Base-by-base conservation (phyloP, 2,797 vertebrate species). In the Takifugu rubripes region DNA sequence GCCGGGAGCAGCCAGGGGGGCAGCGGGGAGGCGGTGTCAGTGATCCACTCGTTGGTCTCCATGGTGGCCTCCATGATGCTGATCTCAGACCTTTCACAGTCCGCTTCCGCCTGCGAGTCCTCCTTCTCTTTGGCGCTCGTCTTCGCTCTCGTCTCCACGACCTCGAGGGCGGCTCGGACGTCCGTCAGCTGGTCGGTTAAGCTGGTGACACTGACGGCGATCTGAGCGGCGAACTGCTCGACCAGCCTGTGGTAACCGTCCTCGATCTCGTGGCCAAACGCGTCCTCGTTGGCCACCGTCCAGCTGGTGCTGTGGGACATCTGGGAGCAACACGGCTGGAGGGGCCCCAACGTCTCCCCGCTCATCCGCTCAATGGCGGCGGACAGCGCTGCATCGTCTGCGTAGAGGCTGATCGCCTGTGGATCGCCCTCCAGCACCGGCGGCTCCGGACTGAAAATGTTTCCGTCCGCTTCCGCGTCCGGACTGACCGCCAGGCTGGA, bases 61-160 rank as follows among this genome's bases (percentile, higher is more conserved):
- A 92, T 92, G 3, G 90, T 92, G 1, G 91, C 91, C 48, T 92
- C 92, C 90, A 90, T 92, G 26, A 91, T 92, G 59, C 81, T 92
- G 29, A 92, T 92, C 75, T 92, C 91, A 1, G 87, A 87, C 67
- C 81, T 89, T 52, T 84, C 76, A 6, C 15, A 16, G 24, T 68
- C 54, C 24, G 72, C 78, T 5, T 80, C 77, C 29, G 57, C 57
- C n/a, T 71, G 68, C 2, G 70, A 65, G 40, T 29, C 48, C 1
- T 25, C 49, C 60, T 72, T 66, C 56, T 61, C 61, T 5, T 36
- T 49, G 49, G 16, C 31, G 2, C 5, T 45, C 29, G 53, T 25
- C 2, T 56, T 61, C 57, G 64, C 67, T 21, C 74, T 58, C 1
- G 49, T 29, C 31, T 72, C 48, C 5, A 33, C 26, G 6, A 50